Evolutionary conservation across 1,140 invertebrate genomes (phyloP).

Genomic region (Bathynomus jamesi): DNA sequence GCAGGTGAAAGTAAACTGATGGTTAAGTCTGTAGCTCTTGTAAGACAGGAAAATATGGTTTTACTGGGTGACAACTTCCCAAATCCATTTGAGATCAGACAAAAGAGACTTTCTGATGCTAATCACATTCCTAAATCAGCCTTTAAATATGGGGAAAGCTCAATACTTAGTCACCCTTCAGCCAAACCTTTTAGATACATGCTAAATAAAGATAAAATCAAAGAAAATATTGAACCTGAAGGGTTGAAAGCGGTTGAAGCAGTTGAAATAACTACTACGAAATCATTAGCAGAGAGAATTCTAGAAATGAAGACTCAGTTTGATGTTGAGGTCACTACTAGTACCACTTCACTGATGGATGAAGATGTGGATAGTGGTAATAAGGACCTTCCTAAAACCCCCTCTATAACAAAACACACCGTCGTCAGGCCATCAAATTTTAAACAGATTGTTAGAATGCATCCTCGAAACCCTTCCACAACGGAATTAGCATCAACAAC

Average conservation of each 20-base stretch:
- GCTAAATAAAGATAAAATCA: neutral
- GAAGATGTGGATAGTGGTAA: no score
- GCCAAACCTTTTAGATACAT: neutral
- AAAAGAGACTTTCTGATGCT: neutral
- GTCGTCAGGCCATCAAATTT: neutral
- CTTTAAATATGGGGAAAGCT: neutral
- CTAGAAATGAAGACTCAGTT: neutral
- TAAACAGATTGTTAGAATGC: neutral
- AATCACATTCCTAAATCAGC: neutral
- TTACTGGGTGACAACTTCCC: neutral
- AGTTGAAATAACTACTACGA: neutral
- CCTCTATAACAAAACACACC: neutral
- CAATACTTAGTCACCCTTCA: neutral
- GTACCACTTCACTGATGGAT: no score
- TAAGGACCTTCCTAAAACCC: no score
- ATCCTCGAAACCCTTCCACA: neutral
- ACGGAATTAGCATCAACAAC: neutral
- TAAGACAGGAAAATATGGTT: neutral
- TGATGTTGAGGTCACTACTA: no score
- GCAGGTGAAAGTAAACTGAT: neutral
- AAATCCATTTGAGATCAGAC: neutral
- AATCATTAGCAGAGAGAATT: neutral
- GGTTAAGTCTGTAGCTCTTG: neutral
- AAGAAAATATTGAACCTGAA: neutral
- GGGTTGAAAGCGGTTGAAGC: neutral